A percentile compares a stretch with the other conserved stretches of the same genome.
Evolutionary conservation across 2,113 vertebrate species (phyloP).

Genomic region (Loxodonta africana): DNA sequence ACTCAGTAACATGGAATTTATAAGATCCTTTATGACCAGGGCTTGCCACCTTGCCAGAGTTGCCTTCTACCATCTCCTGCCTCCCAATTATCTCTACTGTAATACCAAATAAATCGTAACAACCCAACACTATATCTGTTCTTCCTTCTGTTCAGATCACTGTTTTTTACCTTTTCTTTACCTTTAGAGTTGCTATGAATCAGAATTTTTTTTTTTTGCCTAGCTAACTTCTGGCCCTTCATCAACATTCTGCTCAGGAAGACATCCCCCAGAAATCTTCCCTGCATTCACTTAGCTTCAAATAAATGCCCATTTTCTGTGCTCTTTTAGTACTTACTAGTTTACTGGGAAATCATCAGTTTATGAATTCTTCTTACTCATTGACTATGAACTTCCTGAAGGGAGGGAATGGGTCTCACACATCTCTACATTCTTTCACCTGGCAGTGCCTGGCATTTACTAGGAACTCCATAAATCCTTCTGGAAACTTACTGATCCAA

Average conservation of each 20-base stretch:
- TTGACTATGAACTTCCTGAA: background rate
- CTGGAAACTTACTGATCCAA: constrained; percentile 23
- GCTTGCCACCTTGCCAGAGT: background rate
- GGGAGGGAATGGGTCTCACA: background rate
- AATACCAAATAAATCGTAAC: accelerated
- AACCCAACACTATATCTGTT: accelerated
- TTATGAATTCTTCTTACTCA: background rate
- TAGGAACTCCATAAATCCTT: background rate
- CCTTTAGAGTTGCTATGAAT: background rate
- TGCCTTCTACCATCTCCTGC: background rate
- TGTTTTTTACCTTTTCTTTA: background rate
- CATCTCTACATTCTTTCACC: background rate
- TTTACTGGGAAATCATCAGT: background rate
- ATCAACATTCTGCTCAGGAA: accelerated
- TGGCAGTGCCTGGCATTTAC: background rate
- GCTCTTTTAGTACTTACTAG: background rate
- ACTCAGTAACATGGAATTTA: too few species aligned
- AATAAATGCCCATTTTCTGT: background rate
- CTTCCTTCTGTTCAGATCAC: background rate
- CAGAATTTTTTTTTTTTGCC: background rate
- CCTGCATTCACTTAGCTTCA: background rate
- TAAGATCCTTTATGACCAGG: background rate
- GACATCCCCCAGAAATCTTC: background rate
- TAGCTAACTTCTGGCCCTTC: background rate
- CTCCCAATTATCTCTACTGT: background rate